Percentiles rank a stretch among this genome's conserved stretches.
These are phyloP conservation scores for Sinodicranocentrus sp. DNA, from an alignment of 2,888 invertebrate species.

Conservation along the genomic window DNA sequence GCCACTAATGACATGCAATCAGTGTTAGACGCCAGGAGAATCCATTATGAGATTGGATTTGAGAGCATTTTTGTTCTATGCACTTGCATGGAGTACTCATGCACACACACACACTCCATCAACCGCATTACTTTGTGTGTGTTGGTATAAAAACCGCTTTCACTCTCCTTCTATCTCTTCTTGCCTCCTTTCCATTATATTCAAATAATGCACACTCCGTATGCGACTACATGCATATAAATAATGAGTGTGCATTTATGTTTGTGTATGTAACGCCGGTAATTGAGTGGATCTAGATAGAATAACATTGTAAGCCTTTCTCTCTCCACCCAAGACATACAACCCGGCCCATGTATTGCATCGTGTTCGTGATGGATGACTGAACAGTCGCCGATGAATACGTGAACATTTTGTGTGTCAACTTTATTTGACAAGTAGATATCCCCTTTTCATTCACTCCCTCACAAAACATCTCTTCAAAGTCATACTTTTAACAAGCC, in stretches of 20 bases:
- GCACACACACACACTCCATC: slow-evolving; percentile 25
- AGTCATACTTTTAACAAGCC: no score
- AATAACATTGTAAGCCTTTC: slow-evolving; percentile 23
- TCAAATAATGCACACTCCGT: not conserved
- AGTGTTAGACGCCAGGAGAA: slow-evolving; percentile 77
- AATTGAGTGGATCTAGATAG: slow-evolving; percentile 54
- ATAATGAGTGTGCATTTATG: slow-evolving; percentile 61
- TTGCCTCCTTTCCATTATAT: slow-evolving; percentile 8
- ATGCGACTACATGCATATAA: not conserved
- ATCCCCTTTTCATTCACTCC: no score
- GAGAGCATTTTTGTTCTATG: slow-evolving; percentile 66
- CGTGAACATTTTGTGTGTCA: no score
- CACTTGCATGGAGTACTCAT: not conserved
- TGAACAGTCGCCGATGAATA: no score
- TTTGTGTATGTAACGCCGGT: slow-evolving; percentile 51
- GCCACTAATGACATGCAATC: slow-evolving; percentile 77
- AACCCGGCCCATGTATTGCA: not conserved
- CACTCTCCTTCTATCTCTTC: slow-evolving; percentile 21
- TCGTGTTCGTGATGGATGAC: not conserved
- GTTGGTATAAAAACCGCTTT: slow-evolving; percentile 16
- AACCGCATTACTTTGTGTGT: slow-evolving; percentile 34
- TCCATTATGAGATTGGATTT: slow-evolving; percentile 77
- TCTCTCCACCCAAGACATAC: not conserved
- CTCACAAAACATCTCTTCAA: no score
- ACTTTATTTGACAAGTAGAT: no score